A percentile compares a stretch with the other conserved stretches of the same genome.
Evolutionary conservation across 2,113 vertebrate species (phyloP).

Genomic region (Aldabrachelys gigantea): DNA sequence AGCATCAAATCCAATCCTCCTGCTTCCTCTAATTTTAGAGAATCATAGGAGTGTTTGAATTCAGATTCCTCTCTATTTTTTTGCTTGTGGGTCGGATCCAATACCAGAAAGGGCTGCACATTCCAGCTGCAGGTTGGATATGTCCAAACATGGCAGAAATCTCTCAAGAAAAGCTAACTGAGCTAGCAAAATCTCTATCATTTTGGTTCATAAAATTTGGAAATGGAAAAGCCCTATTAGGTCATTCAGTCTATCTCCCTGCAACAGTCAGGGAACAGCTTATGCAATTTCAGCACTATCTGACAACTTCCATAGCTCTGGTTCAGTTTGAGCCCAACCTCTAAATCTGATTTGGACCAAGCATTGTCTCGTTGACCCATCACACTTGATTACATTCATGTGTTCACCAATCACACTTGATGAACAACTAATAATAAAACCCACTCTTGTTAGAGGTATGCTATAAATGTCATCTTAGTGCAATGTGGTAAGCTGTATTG

Average conservation of each 20-base stretch:
- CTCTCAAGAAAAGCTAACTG: conserved; percentile 3
- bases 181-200: background rate
- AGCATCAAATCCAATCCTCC: background rate
- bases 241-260: background rate
- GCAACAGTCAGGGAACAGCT: background rate
- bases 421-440: background rate
- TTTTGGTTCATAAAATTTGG: background rate
- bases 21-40: background rate
- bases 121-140: conserved; percentile 4
- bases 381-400: background rate
- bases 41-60: background rate
- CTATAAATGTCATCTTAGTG: background rate
- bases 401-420: background rate
- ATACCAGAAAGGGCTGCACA: background rate
- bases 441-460: background rate
- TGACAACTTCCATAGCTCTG: background rate
- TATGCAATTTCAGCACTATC: background rate
- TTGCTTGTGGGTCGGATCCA: background rate
- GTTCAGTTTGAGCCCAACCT: background rate
- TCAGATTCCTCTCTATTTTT: background rate
- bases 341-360: background rate
- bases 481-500: background rate
- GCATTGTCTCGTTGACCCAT: background rate
- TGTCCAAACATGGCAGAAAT: background rate
- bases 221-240: background rate